These are phyloP conservation scores for Ectobius pallidus DNA, from an alignment of 2,888 invertebrate species.

Conservation along the genomic window DNA sequence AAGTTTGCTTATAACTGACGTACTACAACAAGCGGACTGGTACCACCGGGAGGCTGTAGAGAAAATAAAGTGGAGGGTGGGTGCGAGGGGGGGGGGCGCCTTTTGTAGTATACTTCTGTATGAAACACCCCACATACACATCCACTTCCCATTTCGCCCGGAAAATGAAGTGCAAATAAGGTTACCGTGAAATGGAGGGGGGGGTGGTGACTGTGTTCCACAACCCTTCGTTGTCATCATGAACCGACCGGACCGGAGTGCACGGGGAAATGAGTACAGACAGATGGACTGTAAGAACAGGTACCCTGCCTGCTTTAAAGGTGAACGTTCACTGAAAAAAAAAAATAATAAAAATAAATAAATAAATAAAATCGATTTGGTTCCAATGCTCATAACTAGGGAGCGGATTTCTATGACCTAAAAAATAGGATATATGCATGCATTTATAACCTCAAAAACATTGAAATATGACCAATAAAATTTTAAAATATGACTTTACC, in stretches of 20 bases:
- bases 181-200: constrained; percentile 30
- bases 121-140: constrained; percentile 19
- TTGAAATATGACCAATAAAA: too few relatives aligned
- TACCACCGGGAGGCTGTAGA: constrained; percentile 9
- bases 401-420: too few relatives aligned
- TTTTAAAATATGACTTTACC: too few relatives aligned
- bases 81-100: not conserved
- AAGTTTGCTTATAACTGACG: too few relatives aligned
- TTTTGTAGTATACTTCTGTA: constrained; percentile 27
- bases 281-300: not conserved
- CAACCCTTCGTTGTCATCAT: constrained; percentile 7
- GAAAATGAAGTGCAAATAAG: constrained; percentile 44
- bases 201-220: not conserved
- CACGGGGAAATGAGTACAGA: not conserved
- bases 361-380: too few relatives aligned
- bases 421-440: too few relatives aligned
- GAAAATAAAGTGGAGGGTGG: constrained; percentile 15
- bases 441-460: too few relatives aligned
- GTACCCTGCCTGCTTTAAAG: too few relatives aligned
- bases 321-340: too few relatives aligned
- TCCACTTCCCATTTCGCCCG: constrained; percentile 39
- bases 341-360: too few relatives aligned
- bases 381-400: too few relatives aligned
- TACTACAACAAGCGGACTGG: constrained; percentile 6
- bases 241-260: not conserved